Base-by-base conservation (phyloP, 2,113 vertebrate genomes). In the Cebidichthys violaceus region DNA sequence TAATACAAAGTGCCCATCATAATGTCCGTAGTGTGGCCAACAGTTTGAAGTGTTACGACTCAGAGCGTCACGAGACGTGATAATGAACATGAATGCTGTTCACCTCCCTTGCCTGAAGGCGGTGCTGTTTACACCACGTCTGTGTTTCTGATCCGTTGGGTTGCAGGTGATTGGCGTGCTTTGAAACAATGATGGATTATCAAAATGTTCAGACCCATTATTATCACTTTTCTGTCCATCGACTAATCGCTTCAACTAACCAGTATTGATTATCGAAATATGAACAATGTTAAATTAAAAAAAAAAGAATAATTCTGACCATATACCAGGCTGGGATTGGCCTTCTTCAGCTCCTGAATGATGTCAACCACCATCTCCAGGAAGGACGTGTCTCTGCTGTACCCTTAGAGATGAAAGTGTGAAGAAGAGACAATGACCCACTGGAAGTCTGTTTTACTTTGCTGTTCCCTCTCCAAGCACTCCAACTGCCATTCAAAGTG, bases 361-460 rank as follows among this genome's bases (percentile, higher is more conserved):
- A 99, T 99, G 82, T 98, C 97, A 79, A 99, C 98, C 88, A 99
- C 97, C 78, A 79, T 97, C 72, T 94, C 95, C 92, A 99, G 93
- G 94, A 99, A 99, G 0, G 98, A 98, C 13, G 92, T 94, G 87
- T 99, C 98, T 72, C 98, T 94, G 29, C 95, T 97, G 90, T 99
- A 99, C 0, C 98, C 98, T 99, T 35, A 35, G 5, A 41, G 3
- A 24, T 41, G 15, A 70, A 59, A n/a, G 5, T 1, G 22, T 10
- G 6, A 81, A 50, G 9, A 55, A 57, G 15, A 33, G 3, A 22
- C 24, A 47, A 61, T 72, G 17, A 55, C 13, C 22, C 24, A 7
- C 2, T 7, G 13, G 11, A n/a, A 45, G 3, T 24, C 20, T 55
- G 31, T 35, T 62, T 55, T 50, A 50, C 22, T 37, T 61, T 69